A percentile compares a stretch with the other conserved stretches of the same genome.
Evolutionary conservation across 2,113 vertebrate genomes (phyloP).

Genomic region (Calonectris borealis): DNA sequence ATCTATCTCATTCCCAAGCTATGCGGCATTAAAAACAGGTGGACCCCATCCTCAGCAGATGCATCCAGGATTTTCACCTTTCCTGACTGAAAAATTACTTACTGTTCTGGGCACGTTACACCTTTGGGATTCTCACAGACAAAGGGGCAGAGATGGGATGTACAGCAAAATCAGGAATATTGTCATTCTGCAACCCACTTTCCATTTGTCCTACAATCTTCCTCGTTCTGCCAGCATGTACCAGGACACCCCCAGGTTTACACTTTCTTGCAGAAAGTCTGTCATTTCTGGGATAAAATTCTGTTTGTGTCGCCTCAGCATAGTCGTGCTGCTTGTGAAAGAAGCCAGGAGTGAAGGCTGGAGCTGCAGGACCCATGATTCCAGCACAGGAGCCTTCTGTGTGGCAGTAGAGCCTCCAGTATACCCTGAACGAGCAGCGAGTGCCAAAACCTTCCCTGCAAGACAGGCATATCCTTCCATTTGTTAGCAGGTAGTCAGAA

Average conservation of each 20-base stretch:
- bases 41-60: rapidly evolving
- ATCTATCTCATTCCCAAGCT: neutral
- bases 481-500: neutral
- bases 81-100: neutral
- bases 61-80: neutral
- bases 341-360: neutral
- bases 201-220: neutral
- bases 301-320: rapidly evolving
- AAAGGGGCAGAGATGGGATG: neutral
- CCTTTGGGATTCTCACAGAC: neutral
- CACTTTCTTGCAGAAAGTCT: neutral
- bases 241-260: rapidly evolving
- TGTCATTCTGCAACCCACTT: neutral
- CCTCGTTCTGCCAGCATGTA: neutral
- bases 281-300: neutral
- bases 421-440: rapidly evolving
- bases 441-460: neutral
- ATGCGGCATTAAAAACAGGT: neutral
- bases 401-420: neutral
- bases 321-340: neutral
- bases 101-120: rapidly evolving
- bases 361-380: neutral
- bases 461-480: neutral
- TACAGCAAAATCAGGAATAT: neutral
- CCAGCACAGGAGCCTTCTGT: neutral